Percentiles rank a stretch among this genome's conserved stretches.
Evolutionary conservation across 2,888 invertebrate genomes (phyloP).

Genomic region (Branchinecta sandiegonensis): DNA sequence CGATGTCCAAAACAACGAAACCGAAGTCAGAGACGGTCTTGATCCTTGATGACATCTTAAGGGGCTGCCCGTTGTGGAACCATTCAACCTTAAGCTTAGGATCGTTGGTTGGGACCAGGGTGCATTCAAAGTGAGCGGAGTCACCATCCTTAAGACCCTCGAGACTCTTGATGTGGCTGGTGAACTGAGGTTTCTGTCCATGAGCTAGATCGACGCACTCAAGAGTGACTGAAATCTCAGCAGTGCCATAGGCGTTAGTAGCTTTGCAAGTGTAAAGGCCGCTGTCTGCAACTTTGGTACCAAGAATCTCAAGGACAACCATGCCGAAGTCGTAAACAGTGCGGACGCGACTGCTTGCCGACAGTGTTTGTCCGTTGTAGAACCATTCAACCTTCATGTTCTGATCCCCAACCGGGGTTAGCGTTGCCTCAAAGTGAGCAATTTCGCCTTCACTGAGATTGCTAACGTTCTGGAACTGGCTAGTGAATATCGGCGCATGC

Average conservation of each 20-base stretch:
- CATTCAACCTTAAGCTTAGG: constrained; percentile 88
- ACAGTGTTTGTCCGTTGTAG: constrained; percentile 73
- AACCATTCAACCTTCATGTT: constrained; percentile 92
- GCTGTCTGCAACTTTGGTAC: constrained; percentile 80
- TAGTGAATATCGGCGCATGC: constrained; percentile 71
- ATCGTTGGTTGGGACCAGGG: constrained; percentile 81
- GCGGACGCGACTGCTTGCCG: constrained; percentile 59
- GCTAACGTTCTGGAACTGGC: constrained; percentile 60
- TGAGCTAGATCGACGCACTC: constrained; percentile 64
- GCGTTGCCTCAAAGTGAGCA: constrained; percentile 91
- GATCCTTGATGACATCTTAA: constrained; percentile 75
- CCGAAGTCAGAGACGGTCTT: constrained; percentile 91
- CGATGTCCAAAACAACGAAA: constrained; percentile 82
- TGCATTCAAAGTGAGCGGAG: constrained; percentile 88
- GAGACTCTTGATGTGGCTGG: constrained; percentile 62
- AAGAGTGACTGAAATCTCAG: constrained; percentile 66
- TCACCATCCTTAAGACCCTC: constrained; percentile 79
- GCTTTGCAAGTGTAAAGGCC: constrained; percentile 78
- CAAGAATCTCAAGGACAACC: constrained; percentile 88
- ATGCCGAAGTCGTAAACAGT: constrained; percentile 95
- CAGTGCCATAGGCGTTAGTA: constrained; percentile 73
- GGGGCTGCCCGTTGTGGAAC: constrained; percentile 83
- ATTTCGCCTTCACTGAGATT: constrained; percentile 87
- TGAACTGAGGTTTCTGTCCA: constrained; percentile 75
- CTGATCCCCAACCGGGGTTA: constrained; percentile 84